Conservation (phyloP, 2,797 vertebrate species). For the Microchirus variegatus region DNA sequence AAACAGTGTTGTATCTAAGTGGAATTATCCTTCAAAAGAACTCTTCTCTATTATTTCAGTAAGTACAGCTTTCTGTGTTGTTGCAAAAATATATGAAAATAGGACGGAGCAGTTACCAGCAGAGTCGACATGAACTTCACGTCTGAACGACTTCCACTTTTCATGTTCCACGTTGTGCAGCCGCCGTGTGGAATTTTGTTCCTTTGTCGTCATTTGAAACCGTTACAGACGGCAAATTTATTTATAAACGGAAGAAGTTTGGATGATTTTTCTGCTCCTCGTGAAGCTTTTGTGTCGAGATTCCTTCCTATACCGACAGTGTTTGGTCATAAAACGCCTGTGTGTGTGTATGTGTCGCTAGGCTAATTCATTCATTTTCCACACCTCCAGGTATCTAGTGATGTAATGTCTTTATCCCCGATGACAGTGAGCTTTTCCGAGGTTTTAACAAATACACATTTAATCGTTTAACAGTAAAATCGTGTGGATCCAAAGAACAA, state of each 20-base stretch:
- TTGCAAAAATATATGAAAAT: not conserved
- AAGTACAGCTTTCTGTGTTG: not conserved
- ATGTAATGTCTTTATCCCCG: not conserved
- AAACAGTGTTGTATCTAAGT: not conserved
- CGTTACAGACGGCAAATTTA: too few species aligned
- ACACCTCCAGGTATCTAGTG: conserved; percentile 10
- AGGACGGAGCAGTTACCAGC: conserved; percentile 12
- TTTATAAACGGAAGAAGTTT: too few species aligned
- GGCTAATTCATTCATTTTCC: conserved; percentile 22
- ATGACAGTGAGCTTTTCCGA: not conserved
- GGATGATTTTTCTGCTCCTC: conserved; percentile 22
- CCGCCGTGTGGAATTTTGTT: conserved; percentile 10
- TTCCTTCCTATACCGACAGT: conserved; percentile 39
- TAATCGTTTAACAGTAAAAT: too few species aligned
- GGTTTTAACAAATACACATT: not conserved
- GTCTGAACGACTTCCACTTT: not conserved
- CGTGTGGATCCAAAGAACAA: too few species aligned
- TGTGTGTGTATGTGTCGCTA: conserved; percentile 7
- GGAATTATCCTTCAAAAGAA: not conserved
- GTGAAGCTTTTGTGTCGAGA: conserved; percentile 39
- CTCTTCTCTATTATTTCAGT: not conserved
- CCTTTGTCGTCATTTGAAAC: conserved; percentile 8
- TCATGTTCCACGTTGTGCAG: conserved; percentile 14
- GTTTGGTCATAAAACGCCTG: conserved; percentile 26
- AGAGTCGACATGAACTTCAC: conserved; percentile 2